Evolutionary conservation across 2,888 invertebrate genomes (phyloP).

Genomic region (Chrysina gloriosa): DNA sequence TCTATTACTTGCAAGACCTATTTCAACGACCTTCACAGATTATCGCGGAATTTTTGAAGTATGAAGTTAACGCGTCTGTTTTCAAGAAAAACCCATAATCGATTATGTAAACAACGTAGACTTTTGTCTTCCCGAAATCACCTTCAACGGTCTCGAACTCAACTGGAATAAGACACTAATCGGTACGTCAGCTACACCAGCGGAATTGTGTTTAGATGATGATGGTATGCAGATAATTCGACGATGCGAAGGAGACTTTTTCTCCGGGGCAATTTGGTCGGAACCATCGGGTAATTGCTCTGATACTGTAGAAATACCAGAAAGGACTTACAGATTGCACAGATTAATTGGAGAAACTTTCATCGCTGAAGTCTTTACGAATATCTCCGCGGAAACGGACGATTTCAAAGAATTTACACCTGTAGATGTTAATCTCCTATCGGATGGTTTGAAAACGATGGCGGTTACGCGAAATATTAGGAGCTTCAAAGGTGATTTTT

Average conservation of each 20-base stretch:
- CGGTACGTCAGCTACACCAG: background rate
- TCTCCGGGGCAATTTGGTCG: conserved; percentile 22
- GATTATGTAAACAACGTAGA: conserved; percentile 18
- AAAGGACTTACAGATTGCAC: conserved; percentile 5
- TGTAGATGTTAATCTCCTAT: conserved; percentile 25
- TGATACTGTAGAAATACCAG: background rate
- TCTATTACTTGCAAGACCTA: background rate
- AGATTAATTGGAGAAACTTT: background rate
- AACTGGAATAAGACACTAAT: conserved; percentile 11
- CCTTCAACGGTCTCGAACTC: background rate
- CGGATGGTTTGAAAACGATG: conserved; percentile 13
- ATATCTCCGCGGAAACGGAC: background rate
- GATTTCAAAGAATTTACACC: conserved; percentile 6
- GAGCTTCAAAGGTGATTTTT: conserved; percentile 6
- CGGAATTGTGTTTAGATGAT: conserved; percentile 14
- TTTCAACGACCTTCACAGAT: background rate
- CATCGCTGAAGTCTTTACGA: conserved; percentile 5
- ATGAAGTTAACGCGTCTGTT: no score
- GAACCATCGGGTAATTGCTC: conserved; percentile 13
- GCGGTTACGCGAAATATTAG: background rate
- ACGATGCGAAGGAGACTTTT: conserved; percentile 29
- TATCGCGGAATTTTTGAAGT: background rate
- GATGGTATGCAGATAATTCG: conserved; percentile 20
- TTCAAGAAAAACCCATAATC: background rate
- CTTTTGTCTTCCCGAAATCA: conserved; percentile 8